Base-by-base conservation (phyloP, 2,888 invertebrate genomes). In the Watsonalla binaria region DNA sequence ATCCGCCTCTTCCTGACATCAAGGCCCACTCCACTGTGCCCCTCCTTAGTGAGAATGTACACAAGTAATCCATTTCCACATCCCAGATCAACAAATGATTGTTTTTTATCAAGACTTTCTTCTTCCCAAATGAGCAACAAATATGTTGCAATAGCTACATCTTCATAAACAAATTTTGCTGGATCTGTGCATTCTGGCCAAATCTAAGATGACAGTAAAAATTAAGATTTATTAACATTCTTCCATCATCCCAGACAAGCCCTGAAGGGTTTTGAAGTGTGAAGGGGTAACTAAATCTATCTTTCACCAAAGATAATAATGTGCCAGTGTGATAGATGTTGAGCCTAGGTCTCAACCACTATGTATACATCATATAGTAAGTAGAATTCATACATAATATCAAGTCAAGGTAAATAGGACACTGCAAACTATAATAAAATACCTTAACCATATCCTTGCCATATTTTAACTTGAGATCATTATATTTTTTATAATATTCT, bases 51-150 rank as follows among this genome's bases (percentile, higher is more conserved):
- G 11, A 99, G 90, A 63, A 99, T 94, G 79, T 96, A 94, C 2
- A 98, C 98, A 7, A 99, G 86, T 34, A 99, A 91, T 11, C 99
- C 99, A 92, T 99, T 99, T 0, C 99, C 99, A 92, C 99, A 99
- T 0, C 99, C 99, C 53, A 99, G 92, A 84, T 99, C 99, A 0
- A 98, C 94, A 92, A 99, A 99, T 5, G 92, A 92, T 70, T 93
- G 93, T 62, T 86, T 83, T 35, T 72, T 81, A n/a, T 77, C 68
- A 6, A 73, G 68, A 54, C 92, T 81, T 62, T 93, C 92, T 49
- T 88, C 78, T 63, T 94, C 92, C 98, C 98, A 98, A 0, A 98
- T 73, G 1, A 95, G 84, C 52, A 97, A 87, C 47, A 98, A 86
- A 80, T 98, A 98, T 9, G 96, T 92, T 6, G 97, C 97, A 70